Evolutionary conservation across 1,140 invertebrate genomes (phyloP).

Genomic region (Dendrolimus kikuchii): DNA sequence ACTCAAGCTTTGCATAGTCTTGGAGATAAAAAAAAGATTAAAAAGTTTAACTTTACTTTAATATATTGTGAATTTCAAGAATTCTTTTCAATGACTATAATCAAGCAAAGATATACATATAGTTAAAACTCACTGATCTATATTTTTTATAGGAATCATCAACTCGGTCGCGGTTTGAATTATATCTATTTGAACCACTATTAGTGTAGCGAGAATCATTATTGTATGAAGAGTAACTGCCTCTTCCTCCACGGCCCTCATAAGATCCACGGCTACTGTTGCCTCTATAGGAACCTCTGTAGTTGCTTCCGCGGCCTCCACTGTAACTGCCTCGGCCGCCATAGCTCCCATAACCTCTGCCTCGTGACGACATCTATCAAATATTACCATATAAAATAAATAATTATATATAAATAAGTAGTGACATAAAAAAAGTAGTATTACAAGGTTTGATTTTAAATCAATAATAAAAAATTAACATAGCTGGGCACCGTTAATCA

Average conservation of each 20-base stretch:
- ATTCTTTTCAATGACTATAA: too few relatives aligned
- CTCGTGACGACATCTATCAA: conserved; percentile 62
- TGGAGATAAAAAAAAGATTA: too few relatives aligned
- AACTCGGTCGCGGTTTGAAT: conserved; percentile 54
- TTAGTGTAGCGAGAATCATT: conserved; percentile 56
- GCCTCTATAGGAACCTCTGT: conserved; percentile 56
- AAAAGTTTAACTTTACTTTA: too few relatives aligned
- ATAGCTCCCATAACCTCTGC: conserved; percentile 38
- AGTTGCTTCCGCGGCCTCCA: conserved; percentile 44
- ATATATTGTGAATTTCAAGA: too few relatives aligned
- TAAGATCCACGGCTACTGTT: conserved; percentile 48
- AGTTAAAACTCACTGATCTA: conserved; percentile 53
- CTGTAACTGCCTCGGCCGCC: conserved; percentile 43
- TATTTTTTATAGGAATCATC: conserved; percentile 69
- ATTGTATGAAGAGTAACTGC: conserved; percentile 45
- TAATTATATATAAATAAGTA: background rate
- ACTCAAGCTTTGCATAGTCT: too few relatives aligned
- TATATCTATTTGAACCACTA: conserved; percentile 49
- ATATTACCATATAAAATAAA: conserved; percentile 1
- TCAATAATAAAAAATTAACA: too few relatives aligned
- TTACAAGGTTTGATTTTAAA: too few relatives aligned
- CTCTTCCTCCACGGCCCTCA: conserved; percentile 50
- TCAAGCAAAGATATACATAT: background rate
- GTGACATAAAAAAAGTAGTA: too few relatives aligned
- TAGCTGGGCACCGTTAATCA: too few relatives aligned